These are phyloP conservation scores for Nothoprocta pentlandii DNA, from an alignment of 2,113 vertebrate species.

Conservation along the genomic window DNA sequence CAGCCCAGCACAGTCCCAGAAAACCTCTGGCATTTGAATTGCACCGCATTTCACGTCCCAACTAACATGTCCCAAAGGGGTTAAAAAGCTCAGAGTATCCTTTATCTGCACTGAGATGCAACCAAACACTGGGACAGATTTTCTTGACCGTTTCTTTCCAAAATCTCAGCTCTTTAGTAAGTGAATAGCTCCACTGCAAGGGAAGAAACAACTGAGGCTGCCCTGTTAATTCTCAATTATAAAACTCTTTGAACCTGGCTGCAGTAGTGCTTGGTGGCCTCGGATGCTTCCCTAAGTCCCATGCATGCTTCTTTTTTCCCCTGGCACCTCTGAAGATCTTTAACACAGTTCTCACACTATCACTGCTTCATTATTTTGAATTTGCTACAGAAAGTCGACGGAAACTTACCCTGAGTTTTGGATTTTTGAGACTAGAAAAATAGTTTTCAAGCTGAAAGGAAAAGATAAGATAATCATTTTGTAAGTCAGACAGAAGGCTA, in stretches of 20 bases:
- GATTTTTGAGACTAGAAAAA: slow-evolving; percentile 99
- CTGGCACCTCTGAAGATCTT: not conserved
- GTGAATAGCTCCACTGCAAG: not conserved
- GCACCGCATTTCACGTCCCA: not conserved
- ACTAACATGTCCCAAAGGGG: not conserved
- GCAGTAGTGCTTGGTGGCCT: not conserved
- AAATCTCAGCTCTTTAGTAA: slow-evolving; percentile 5
- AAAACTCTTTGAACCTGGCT: not conserved
- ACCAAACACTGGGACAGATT: not conserved
- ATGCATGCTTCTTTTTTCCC: not conserved
- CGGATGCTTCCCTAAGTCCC: not conserved
- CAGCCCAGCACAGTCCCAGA: not conserved
- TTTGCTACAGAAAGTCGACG: not conserved
- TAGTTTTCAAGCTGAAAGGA: slow-evolving; percentile 98
- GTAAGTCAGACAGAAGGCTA: not conserved
- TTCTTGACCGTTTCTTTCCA: not conserved
- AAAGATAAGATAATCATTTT: not conserved
- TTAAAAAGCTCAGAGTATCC: not conserved
- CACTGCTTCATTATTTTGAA: not conserved
- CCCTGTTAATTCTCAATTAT: slow-evolving; percentile 2
- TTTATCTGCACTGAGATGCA: not conserved
- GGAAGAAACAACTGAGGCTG: not conserved
- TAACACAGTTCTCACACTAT: not conserved
- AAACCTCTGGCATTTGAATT: not conserved
- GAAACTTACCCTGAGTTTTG: slow-evolving; percentile 99